These are phyloP conservation scores for Crenuchus spilurus DNA, from an alignment of 2,797 vertebrate species.

Conservation along the genomic window DNA sequence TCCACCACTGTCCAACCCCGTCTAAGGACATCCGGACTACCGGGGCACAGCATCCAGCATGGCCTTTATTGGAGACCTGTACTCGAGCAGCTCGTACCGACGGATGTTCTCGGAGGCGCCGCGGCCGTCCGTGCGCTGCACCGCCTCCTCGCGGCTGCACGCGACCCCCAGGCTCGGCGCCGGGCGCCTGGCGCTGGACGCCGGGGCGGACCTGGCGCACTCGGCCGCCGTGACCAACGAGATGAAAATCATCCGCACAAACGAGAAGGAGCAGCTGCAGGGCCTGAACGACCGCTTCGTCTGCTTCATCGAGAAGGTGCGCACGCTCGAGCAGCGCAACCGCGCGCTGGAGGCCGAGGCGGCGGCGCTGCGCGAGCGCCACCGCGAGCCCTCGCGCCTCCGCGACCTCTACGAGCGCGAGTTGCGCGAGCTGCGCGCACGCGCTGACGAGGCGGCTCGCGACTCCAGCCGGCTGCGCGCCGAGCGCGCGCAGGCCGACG, in stretches of 20 bases:
- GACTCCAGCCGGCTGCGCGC: constrained; percentile 83
- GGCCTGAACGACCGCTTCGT: constrained; percentile 83
- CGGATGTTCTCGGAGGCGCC: constrained; percentile 81
- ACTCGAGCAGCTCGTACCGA: constrained; percentile 79
- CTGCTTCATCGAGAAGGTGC: constrained; percentile 84
- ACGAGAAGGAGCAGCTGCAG: constrained; percentile 83
- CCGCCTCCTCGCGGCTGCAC: constrained; percentile 48
- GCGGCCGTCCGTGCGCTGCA: constrained; percentile 60
- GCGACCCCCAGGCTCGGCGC: not conserved
- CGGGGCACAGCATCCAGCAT: no score
- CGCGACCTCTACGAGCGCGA: constrained; percentile 84
- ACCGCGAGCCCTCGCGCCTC: constrained; percentile 80
- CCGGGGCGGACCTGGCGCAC: constrained; percentile 74
- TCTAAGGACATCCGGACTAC: no score
- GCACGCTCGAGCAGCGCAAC: constrained; percentile 83
- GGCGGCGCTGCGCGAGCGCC: constrained; percentile 78
- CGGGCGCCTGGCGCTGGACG: constrained; percentile 64
- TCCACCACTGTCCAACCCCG: no score
- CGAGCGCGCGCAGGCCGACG: constrained; percentile 80
- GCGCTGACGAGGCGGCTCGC: constrained; percentile 80
- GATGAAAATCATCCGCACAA: constrained; percentile 83
- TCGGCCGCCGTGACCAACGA: constrained; percentile 83
- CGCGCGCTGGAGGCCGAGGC: constrained; percentile 82
- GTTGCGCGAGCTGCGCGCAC: constrained; percentile 80
- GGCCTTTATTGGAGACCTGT: constrained; percentile 76